Evolutionary conservation across 2,888 invertebrate species (phyloP).

Genomic region (Microplitis deprimator): DNA sequence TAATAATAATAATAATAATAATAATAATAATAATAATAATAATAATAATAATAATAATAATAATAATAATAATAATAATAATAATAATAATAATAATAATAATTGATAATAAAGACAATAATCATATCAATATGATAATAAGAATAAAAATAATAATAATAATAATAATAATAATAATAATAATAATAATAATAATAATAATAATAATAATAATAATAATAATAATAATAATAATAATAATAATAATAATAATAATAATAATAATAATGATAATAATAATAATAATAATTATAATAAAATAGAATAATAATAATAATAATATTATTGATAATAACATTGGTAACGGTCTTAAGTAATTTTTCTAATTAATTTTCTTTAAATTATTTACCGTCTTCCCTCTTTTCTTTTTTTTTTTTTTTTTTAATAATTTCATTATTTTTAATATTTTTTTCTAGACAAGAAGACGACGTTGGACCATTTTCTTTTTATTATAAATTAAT

Average conservation of each 20-base stretch:
- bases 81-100: slow-evolving; percentile 61
- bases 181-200: slow-evolving; percentile 62
- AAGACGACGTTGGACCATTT: neutral
- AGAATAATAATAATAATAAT: slow-evolving; percentile 60
- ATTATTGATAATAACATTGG: slow-evolving; percentile 65
- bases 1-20: too few species aligned
- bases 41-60: slow-evolving; percentile 41
- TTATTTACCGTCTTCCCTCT: slow-evolving; percentile 24
- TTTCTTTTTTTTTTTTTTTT: slow-evolving; percentile 1
- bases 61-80: slow-evolving; percentile 56
- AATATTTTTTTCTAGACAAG: slow-evolving; percentile 7
- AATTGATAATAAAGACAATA: slow-evolving; percentile 55
- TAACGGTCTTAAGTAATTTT: slow-evolving; percentile 63
- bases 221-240: too few species aligned
- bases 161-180: slow-evolving; percentile 51
- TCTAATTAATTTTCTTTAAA: neutral
- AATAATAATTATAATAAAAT: slow-evolving; percentile 62
- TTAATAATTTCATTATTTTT: slow-evolving; percentile 26
- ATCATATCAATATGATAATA: slow-evolving; percentile 47
- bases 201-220: too few species aligned
- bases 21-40: too few species aligned
- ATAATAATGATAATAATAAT: slow-evolving; percentile 57
- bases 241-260: slow-evolving; percentile 50
- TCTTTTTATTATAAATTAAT: slow-evolving; percentile 12
- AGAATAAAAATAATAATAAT: too few species aligned